These are phyloP conservation scores for Peromyscus aztecus DNA, from an alignment of 2,797 vertebrate genomes.

Conservation along the genomic window DNA sequence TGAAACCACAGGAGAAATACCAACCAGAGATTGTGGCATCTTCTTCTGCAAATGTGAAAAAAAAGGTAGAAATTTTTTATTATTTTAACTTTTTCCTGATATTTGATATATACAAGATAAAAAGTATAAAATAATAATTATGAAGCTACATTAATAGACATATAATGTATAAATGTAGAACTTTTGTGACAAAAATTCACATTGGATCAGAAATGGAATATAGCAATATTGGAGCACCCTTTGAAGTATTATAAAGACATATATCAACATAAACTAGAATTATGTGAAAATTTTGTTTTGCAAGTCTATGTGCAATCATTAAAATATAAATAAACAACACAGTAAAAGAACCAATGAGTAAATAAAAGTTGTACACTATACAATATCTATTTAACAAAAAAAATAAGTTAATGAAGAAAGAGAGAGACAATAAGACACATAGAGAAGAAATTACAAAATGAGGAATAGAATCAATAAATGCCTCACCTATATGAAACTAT, in stretches of 20 bases:
- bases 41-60: not conserved
- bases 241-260: not conserved
- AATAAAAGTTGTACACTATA: not conserved
- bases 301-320: not conserved
- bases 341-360: not conserved
- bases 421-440: not conserved
- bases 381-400: not conserved
- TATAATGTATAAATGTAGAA: not conserved
- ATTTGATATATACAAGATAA: not conserved
- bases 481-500: not conserved
- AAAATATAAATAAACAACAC: not conserved
- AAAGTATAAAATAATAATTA: not conserved
- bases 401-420: not conserved
- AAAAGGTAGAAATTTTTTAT: not conserved
- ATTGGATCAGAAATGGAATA: not conserved
- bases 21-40: not conserved
- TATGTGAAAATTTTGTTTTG: not conserved
- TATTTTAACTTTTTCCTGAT: not conserved
- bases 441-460: not conserved
- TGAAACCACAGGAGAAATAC: not conserved
- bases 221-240: not conserved
- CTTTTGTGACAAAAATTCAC: not conserved
- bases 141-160: not conserved
- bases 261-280: not conserved
- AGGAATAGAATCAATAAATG: not conserved